Base-by-base conservation (phyloP, 2,797 vertebrate species). In the Kryptopterus vitreolus region DNA sequence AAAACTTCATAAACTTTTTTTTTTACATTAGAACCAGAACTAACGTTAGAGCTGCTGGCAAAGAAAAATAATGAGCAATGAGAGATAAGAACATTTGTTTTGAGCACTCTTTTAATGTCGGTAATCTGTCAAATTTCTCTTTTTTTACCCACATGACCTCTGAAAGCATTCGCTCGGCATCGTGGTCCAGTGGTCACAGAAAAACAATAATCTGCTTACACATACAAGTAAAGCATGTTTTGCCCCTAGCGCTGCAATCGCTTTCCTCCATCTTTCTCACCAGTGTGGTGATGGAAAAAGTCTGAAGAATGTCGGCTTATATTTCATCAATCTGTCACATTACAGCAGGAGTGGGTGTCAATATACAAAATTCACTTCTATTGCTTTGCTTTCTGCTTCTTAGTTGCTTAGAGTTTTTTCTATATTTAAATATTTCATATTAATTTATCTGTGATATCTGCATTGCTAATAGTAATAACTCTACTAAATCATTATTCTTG, bases 331-430 rank as follows among this genome's bases (percentile, higher is more conserved):
- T 70, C 15, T 72, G 57, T 52, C 15, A 7, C n/a, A 35, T 61
- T 43, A 74, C n/a, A 74, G 48, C 13, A 79, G 18, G 6, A 61
- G n/a, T n/a, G 50, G 31, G n/a, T 18, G 18, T 1, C 48, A 46
- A 26, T 80, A 46, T 33, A 57, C 50, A 46, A 22, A 8, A 74
- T 58, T 58, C 52, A 22, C 38, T 48, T 20, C 26, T 53, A 18
- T 22, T 31, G 33, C 59, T 52, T 16, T 58, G 61, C 63, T 75
- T 52, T 5, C 35, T 73, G 59, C 59, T 35, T 66, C 22, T 68
- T 69, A 35, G 50, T 33, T 68, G 26, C 53, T 26, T 53, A 33
- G 0, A 10, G n/a, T 66, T 57, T 70, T 20, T 66, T 35, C 68
- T 75, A 52, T 12, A 29, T 62, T 50, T 59, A 61, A 81, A 29